phyloP scores from a whole-genome alignment of 2,797 vertebrate species.

The Acanthurus lineatus region DNA sequence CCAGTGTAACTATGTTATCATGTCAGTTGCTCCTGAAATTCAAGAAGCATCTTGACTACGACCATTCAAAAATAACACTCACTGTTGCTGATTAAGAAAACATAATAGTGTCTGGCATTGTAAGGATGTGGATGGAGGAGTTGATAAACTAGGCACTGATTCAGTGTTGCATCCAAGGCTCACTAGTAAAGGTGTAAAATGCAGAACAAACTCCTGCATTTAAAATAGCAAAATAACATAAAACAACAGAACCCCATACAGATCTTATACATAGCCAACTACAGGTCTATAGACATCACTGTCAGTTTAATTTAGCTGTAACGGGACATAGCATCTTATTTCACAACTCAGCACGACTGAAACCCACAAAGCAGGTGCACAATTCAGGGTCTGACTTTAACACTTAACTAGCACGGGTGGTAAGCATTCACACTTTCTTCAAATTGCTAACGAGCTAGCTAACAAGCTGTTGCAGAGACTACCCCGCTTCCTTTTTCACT shows the following conservation, averaged over 20 bases:
- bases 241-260: not conserved
- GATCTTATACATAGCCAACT: not conserved
- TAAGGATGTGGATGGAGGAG: not conserved
- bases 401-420: not conserved
- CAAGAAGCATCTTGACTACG: not conserved
- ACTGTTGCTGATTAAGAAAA: not conserved
- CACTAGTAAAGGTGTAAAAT: not conserved
- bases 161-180: not conserved
- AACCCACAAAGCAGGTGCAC: slow-evolving; percentile 2
- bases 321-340: not conserved
- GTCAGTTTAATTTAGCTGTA: not conserved
- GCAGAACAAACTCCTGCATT: not conserved
- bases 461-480: slow-evolving; percentile 30
- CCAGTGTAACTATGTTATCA: not conserved
- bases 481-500: not conserved
- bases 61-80: slow-evolving; percentile 4
- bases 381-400: slow-evolving; percentile 6
- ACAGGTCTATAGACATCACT: not conserved
- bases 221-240: not conserved
- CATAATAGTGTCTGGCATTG: slow-evolving; percentile 2
- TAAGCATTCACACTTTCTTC: slow-evolving; percentile 30
- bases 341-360: slow-evolving; percentile 5
- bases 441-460: slow-evolving; percentile 70
- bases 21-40: not conserved
- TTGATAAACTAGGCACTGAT: not conserved